Conservation (phyloP, 1,140 invertebrate genomes). For the Drosophila malerkotliana region DNA sequence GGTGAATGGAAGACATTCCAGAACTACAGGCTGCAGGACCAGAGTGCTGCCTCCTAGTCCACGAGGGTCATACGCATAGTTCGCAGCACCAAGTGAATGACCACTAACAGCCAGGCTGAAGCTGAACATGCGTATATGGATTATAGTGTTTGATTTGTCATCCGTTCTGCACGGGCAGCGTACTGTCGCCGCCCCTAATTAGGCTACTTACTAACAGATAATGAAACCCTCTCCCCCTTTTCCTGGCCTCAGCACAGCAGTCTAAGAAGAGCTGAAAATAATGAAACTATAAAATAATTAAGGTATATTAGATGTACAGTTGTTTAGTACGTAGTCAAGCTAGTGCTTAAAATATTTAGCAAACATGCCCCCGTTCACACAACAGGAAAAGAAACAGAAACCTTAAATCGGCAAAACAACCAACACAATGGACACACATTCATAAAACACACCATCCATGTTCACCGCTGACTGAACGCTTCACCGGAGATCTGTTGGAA, state of each 20-base stretch:
- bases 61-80: slow-evolving; percentile 76
- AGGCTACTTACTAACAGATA: slow-evolving; percentile 46
- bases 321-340: slow-evolving; percentile 71
- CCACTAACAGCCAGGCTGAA: slow-evolving; percentile 23
- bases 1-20: slow-evolving; percentile 94
- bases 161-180: slow-evolving; percentile 48
- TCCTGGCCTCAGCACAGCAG: slow-evolving; percentile 15
- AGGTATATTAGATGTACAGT: slow-evolving; percentile 79
- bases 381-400: slow-evolving; percentile 19
- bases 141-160: slow-evolving; percentile 49
- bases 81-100: slow-evolving; percentile 56
- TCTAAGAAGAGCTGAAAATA: slow-evolving; percentile 44
- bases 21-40: slow-evolving; percentile 86
- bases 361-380: slow-evolving; percentile 46
- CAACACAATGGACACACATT: slow-evolving; percentile 2
- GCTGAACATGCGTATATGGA: slow-evolving; percentile 32
- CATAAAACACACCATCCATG: slow-evolving; percentile 21
- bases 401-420: slow-evolving; percentile 5
- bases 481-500: slow-evolving; percentile 45
- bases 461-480: slow-evolving; percentile 52
- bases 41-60: slow-evolving; percentile 74
- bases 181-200: slow-evolving; percentile 44
- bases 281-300: slow-evolving; percentile 76
- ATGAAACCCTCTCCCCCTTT: slow-evolving; percentile 4
- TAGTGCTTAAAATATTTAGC: slow-evolving; percentile 73